Conservation (phyloP, 2,113 vertebrate genomes). For the Scytalopus superciliaris region DNA sequence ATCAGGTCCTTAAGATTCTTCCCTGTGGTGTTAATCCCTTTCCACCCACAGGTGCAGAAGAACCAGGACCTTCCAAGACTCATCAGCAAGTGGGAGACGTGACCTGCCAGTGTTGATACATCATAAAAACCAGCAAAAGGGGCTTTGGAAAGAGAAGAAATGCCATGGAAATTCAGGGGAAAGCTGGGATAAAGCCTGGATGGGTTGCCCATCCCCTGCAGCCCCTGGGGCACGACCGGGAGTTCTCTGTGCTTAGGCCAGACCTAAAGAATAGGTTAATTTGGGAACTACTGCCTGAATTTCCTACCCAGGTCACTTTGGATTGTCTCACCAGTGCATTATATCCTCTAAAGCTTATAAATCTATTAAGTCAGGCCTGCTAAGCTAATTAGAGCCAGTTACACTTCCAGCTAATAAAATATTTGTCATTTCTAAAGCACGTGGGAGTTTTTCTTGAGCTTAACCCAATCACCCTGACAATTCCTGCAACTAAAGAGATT, state of each 20-base stretch:
- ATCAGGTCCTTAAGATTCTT: background rate
- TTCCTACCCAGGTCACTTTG: background rate
- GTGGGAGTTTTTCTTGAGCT: constrained; percentile 43
- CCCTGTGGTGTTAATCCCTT: background rate
- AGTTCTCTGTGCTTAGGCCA: background rate
- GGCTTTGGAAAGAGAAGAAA: constrained; percentile 69
- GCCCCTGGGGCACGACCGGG: background rate
- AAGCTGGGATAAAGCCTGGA: background rate
- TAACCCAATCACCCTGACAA: constrained; percentile 47
- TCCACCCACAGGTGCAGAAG: background rate
- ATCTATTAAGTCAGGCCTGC: constrained; percentile 18
- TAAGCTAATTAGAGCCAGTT: constrained; percentile 46
- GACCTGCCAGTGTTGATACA: background rate
- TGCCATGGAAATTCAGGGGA: background rate
- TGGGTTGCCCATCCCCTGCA: background rate
- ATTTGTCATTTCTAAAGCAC: constrained; percentile 34
- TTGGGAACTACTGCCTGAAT: background rate
- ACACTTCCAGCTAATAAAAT: constrained; percentile 48
- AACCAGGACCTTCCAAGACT: background rate
- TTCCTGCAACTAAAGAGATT: constrained; percentile 11
- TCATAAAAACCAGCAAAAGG: constrained; percentile 65
- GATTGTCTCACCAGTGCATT: background rate
- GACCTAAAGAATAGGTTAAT: background rate
- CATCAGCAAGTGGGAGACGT: background rate
- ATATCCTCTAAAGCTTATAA: constrained; percentile 28